Evolutionary conservation across 1,140 invertebrate species (phyloP).

Genomic region (Drosophila erecta): DNA sequence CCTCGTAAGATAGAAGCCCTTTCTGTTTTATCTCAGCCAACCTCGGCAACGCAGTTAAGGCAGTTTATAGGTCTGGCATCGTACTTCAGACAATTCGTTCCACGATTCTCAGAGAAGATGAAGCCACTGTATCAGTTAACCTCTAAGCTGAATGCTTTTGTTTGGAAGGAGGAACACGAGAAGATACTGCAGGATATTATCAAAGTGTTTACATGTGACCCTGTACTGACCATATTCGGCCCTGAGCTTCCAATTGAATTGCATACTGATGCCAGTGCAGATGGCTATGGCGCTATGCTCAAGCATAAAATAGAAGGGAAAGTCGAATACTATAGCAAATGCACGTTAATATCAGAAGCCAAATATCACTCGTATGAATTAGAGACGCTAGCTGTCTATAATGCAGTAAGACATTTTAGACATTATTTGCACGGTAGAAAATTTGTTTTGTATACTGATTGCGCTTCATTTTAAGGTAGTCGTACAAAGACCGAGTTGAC

Average conservation of each 20-base stretch:
- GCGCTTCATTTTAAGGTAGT: background rate
- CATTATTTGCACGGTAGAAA: conserved; percentile 11
- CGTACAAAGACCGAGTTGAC: conserved; percentile 3
- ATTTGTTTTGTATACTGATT: conserved; percentile 5
- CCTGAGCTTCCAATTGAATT: too few species aligned
- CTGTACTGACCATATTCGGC: too few species aligned
- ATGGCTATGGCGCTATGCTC: too few species aligned
- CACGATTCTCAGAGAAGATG: background rate
- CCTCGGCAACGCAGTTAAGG: too few species aligned
- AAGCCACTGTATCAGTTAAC: background rate
- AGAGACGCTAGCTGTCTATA: too few species aligned
- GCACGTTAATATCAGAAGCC: background rate
- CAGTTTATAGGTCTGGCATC: conserved; percentile 1
- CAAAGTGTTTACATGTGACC: background rate
- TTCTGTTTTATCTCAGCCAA: conserved; percentile 12
- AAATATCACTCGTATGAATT: too few species aligned
- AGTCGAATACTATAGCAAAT: background rate
- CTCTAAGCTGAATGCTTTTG: background rate
- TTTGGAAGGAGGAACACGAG: background rate
- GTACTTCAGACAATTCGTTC: background rate
- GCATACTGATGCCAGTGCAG: too few species aligned
- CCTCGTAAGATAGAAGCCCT: conserved; percentile 5
- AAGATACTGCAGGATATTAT: background rate
- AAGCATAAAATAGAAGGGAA: background rate
- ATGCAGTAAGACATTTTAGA: background rate